Evolutionary conservation across 2,113 vertebrate species (phyloP), one percentile per base, ranked within the genome.

Genomic region (Galemys pyrenaicus): DNA sequence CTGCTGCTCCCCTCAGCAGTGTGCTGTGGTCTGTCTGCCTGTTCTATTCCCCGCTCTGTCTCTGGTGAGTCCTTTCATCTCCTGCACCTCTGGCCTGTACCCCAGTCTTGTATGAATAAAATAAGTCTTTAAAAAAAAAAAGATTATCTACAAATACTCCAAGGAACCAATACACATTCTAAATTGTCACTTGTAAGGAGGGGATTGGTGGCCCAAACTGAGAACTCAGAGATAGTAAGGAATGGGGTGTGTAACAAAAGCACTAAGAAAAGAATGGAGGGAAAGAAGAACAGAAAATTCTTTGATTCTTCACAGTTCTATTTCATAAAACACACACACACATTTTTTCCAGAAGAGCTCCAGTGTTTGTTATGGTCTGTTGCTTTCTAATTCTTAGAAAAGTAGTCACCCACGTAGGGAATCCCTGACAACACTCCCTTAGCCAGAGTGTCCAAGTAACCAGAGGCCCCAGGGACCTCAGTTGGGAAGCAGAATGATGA

Each of bases 371-470:
- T 94, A 84, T 20, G 73, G 32, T 51, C 74, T 96, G 77, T 56
- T 87, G 37, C 89, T 89, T 92, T 89, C 90, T 68, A 92, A n/a
- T 95, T 96, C 95, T 87, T 96, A 84, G 90, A 85, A 95, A 92
- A 85, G 30, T 46, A 20, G 84, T 97, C 92, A 90, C 71, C 81
- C 81, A 92, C 24, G 32, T 13, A 96, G 80, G 84, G 84, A 96
- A 93, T 93, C 95, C 87, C 80, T 96, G 90, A 97, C 89, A 96
- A 46, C n/a, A 82, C 37, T 94, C 94, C 92, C 81, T 81, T 94
- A 93, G 87, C 80, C 71, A 93, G n/a, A 84, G 67, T 84, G 80
- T 94, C 94, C 92, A 81, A 87, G 89, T 67, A 95, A 89, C 75
- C 56, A 87, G 58, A 75, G 92, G 87, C 96, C 90, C 87, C 49